These are phyloP conservation scores for Pseudomugil gertrudae DNA, from an alignment of 2,797 vertebrate genomes.

Conservation along the genomic window DNA sequence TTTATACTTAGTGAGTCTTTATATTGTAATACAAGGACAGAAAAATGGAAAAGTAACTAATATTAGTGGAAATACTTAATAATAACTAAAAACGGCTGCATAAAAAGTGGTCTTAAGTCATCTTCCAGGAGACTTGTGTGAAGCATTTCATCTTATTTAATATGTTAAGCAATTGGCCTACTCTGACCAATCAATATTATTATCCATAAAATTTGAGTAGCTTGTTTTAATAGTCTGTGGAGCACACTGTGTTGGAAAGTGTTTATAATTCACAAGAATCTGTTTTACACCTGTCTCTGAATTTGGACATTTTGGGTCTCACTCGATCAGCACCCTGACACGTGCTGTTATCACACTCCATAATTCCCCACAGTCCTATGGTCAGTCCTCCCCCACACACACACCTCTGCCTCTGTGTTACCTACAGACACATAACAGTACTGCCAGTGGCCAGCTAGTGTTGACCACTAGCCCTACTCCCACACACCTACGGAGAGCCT, in stretches of 20 bases:
- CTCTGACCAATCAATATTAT: conserved; percentile 6
- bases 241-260: conserved; percentile 14
- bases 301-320: conserved; percentile 46
- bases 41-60: conserved; percentile 1
- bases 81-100: too few species aligned
- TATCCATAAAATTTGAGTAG: conserved; percentile 3
- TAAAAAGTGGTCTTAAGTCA: too few species aligned
- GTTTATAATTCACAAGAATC: conserved; percentile 25
- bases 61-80: not conserved
- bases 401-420: conserved; percentile 65
- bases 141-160: not conserved
- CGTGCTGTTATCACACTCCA: conserved; percentile 67
- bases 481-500: conserved; percentile 71
- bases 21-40: conserved; percentile 19
- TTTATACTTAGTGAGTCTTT: conserved; percentile 7
- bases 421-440: conserved; percentile 49
- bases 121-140: not conserved
- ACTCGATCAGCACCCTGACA: conserved; percentile 61
- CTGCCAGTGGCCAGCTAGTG: conserved; percentile 73
- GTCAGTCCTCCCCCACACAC: conserved; percentile 78
- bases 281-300: conserved; percentile 34
- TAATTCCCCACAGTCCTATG: conserved; percentile 52
- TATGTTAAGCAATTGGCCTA: not conserved
- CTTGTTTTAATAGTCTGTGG: not conserved
- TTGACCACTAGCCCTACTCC: conserved; percentile 78